Percentiles rank a stretch among this genome's conserved stretches.
phyloP scores from a whole-genome alignment of 2,797 vertebrate species.

The Anolis apletophallus region DNA sequence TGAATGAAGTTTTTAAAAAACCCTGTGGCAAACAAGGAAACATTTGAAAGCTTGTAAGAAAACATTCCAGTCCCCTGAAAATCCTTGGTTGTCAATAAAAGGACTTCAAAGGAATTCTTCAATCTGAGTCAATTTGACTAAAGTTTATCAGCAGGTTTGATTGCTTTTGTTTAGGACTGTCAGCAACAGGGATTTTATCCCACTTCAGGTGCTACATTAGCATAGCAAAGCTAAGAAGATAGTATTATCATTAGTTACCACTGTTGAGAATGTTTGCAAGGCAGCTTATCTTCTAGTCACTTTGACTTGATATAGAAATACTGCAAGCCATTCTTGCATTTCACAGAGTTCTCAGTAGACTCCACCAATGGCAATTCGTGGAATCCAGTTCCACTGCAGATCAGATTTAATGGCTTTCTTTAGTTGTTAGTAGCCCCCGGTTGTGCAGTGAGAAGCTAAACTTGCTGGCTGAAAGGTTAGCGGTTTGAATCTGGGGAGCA shows the following conservation, averaged over 20 bases:
- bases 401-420: no score
- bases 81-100: conserved; percentile 2
- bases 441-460: no score
- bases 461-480: no score
- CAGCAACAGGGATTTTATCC: neutral
- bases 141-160: conserved; percentile 14
- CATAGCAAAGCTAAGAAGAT: neutral
- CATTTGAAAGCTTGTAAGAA: neutral
- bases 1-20: neutral
- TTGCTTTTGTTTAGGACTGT: conserved; percentile 8
- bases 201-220: neutral
- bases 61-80: neutral
- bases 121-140: neutral
- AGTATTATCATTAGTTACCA: neutral
- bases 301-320: conserved; percentile 1
- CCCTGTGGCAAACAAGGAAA: neutral
- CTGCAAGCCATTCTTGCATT: neutral
- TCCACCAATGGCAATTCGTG: neutral
- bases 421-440: no score
- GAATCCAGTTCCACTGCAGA: no score
- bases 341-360: neutral
- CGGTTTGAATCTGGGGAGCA: no score
- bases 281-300: conserved; percentile 7
- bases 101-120: conserved; percentile 6
- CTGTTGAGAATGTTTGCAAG: neutral